phyloP scores from a whole-genome alignment of 1,140 invertebrate genomes.

The Drosophila pseudoananassae region DNA sequence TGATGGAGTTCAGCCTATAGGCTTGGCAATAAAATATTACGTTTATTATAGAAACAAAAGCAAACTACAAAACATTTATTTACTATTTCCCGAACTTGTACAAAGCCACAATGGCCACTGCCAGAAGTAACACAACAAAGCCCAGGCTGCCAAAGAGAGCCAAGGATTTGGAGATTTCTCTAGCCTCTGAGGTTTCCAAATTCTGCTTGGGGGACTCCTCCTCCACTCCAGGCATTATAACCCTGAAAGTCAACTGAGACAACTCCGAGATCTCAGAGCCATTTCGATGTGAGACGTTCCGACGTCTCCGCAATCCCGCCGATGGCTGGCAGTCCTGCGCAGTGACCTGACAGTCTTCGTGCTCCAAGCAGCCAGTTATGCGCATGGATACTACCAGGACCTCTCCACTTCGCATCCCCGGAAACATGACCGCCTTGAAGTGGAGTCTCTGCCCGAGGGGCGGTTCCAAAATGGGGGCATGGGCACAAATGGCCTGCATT shows the following conservation, averaged over 20 bases:
- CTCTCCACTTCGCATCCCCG: constrained; percentile 88
- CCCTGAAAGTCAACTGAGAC: constrained; percentile 64
- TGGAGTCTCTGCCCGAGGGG: constrained; percentile 72
- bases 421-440: constrained; percentile 89
- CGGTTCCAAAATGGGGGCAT: constrained; percentile 84
- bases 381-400: constrained; percentile 87
- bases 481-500: constrained; percentile 85
- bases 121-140: constrained; percentile 61
- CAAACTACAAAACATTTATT: not conserved
- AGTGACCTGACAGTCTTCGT: constrained; percentile 85
- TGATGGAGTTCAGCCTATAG: not conserved
- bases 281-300: constrained; percentile 33
- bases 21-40: too few relatives aligned
- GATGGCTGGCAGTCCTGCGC: constrained; percentile 55
- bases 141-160: constrained; percentile 58
- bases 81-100: constrained; percentile 59
- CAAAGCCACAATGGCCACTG: constrained; percentile 53
- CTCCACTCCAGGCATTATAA: constrained; percentile 46
- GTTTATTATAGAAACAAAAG: too few relatives aligned
- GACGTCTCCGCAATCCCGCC: constrained; percentile 45
- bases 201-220: not conserved
- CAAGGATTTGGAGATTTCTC: constrained; percentile 35
- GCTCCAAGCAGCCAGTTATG: constrained; percentile 87
- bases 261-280: constrained; percentile 67
- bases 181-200: not conserved